Conservation (phyloP, 2,113 vertebrate genomes). For the Halichoeres trimaculatus region DNA sequence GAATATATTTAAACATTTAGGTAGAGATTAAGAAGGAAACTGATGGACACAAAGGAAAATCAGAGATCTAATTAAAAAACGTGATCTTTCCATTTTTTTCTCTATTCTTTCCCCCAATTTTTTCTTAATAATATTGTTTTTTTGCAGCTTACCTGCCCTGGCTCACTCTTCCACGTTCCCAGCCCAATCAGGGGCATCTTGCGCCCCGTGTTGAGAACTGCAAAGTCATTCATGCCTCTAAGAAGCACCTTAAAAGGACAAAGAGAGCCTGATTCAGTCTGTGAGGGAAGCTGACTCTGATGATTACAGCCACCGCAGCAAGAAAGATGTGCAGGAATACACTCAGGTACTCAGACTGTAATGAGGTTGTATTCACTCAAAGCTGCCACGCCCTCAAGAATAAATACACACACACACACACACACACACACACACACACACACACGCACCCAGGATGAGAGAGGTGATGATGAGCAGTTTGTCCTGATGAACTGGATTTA, state of each 20-base stretch:
- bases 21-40: background rate
- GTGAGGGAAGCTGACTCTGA: background rate
- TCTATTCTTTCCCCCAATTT: background rate
- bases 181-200: conserved; percentile 96
- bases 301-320: conserved; percentile 10
- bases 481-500: too few relatives aligned
- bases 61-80: background rate
- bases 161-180: conserved; percentile 96
- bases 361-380: too few relatives aligned
- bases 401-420: background rate
- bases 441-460: too few relatives aligned
- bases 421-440: too few relatives aligned
- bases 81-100: too few relatives aligned
- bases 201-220: conserved; percentile 88
- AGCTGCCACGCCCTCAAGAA: background rate
- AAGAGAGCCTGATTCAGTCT: conserved; percentile 20
- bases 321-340: background rate
- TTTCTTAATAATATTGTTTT: background rate
- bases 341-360: too few relatives aligned
- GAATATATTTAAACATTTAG: background rate
- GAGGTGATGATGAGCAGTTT: too few relatives aligned
- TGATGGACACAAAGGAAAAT: background rate
- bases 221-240: conserved; percentile 80
- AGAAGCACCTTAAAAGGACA: conserved; percentile 75
- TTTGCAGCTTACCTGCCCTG: conserved; percentile 86